Evolutionary conservation across 2,888 invertebrate genomes (phyloP).

Genomic region (Drosophila cognata): DNA sequence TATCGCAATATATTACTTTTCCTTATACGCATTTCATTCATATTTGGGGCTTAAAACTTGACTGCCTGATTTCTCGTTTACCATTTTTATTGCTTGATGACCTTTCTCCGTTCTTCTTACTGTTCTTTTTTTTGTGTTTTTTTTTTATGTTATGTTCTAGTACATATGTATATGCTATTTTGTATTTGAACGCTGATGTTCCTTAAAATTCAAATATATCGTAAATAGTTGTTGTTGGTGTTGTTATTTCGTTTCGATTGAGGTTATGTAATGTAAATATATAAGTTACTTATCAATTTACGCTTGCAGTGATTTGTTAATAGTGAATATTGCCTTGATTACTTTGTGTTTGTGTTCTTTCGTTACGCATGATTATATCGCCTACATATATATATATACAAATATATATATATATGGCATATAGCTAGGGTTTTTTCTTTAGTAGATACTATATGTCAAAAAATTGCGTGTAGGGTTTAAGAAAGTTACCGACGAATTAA

Average conservation of each 20-base stretch:
- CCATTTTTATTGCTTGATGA: conserved; percentile 45
- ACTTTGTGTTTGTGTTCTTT: conserved; percentile 43
- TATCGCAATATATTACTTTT: conserved; percentile 53
- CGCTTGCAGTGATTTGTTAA: conserved; percentile 58
- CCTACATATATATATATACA: conserved; percentile 37
- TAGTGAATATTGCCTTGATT: conserved; percentile 73
- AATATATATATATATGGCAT: conserved; percentile 10
- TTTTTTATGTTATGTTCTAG: conserved; percentile 38
- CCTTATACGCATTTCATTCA: conserved; percentile 20
- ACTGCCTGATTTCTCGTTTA: conserved; percentile 10
- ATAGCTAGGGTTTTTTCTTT: conserved; percentile 24
- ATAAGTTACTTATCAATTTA: conserved; percentile 61
- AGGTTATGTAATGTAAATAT: conserved; percentile 41
- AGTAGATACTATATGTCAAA: conserved; percentile 65
- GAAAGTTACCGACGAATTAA: conserved; percentile 67
- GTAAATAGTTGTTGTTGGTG: conserved; percentile 34
- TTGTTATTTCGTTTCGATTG: conserved; percentile 30
- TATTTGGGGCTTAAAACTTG: conserved; percentile 28
- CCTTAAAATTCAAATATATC: conserved; percentile 64
- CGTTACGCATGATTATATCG: conserved; percentile 67
- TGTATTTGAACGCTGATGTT: conserved; percentile 36
- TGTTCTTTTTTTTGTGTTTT: neutral
- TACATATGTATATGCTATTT: conserved; percentile 35
- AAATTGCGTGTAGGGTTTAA: conserved; percentile 61
- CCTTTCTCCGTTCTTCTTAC: conserved; percentile 1